These are phyloP conservation scores for Takifugu rubripes DNA, from an alignment of 2,797 vertebrate species.

Conservation along the genomic window DNA sequence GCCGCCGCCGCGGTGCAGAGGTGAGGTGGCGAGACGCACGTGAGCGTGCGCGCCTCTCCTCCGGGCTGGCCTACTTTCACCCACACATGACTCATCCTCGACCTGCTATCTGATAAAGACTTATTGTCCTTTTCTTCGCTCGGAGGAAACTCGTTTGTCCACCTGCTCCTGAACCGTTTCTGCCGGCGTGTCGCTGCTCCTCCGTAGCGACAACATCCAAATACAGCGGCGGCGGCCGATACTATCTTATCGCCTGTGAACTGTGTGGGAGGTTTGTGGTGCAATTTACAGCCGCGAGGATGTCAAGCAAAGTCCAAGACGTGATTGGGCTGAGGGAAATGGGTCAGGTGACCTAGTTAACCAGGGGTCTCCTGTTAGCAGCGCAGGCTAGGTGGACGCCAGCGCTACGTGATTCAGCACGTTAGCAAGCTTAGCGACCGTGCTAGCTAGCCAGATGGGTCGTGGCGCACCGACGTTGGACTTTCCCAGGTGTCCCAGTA, in stretches of 20 bases:
- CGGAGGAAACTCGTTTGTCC: constrained; percentile 39
- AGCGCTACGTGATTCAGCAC: too few species aligned
- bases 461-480: too few species aligned
- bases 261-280: constrained; percentile 63
- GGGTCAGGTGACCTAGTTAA: not conserved
- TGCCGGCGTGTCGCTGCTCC: constrained; percentile 2
- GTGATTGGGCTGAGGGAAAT: not conserved
- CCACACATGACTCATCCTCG: constrained; percentile 59
- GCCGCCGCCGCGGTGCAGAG: too few species aligned
- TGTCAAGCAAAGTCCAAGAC: constrained; percentile 64
- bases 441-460: too few species aligned
- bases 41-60: not conserved
- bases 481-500: too few species aligned
- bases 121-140: constrained; percentile 46
- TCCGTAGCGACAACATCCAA: constrained; percentile 37
- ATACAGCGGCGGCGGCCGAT: constrained; percentile 39
- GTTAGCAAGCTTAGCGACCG: too few species aligned
- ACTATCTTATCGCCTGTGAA: constrained; percentile 51
- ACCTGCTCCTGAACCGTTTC: constrained; percentile 16
- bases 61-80: constrained; percentile 60
- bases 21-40: not conserved
- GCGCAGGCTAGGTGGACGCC: too few species aligned
- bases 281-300: constrained; percentile 50
- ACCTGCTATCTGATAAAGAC: constrained; percentile 60
- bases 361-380: too few species aligned